Conservation (phyloP, 2,888 invertebrate genomes). For the Thelaira solivaga region DNA sequence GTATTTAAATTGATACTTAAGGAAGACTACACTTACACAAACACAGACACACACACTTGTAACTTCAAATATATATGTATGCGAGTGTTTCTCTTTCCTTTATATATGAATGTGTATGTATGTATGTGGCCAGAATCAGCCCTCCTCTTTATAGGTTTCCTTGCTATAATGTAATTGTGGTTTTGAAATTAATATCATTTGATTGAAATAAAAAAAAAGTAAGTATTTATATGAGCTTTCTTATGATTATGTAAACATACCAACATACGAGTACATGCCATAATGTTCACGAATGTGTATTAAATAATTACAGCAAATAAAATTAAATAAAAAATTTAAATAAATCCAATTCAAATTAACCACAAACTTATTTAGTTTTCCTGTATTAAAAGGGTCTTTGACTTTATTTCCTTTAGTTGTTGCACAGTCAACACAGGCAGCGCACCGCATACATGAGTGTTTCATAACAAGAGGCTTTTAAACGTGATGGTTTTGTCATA, state of each 20-base stretch:
- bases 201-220: slow-evolving; percentile 7
- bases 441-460: no score
- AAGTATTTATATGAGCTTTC: slow-evolving; percentile 33
- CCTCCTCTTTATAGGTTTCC: slow-evolving; percentile 56
- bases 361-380: slow-evolving; percentile 42
- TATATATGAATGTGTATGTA: background rate
- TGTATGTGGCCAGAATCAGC: slow-evolving; percentile 8
- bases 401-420: background rate
- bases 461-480: no score
- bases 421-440: background rate
- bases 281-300: background rate
- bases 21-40: slow-evolving; percentile 42
- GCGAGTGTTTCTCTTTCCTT: no score
- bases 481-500: no score
- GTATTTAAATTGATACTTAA: slow-evolving; percentile 51
- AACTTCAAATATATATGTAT: no score
- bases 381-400: slow-evolving; percentile 34
- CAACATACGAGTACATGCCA: background rate
- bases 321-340: background rate
- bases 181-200: slow-evolving; percentile 54
- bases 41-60: no score
- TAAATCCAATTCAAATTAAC: slow-evolving; percentile 46
- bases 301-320: slow-evolving; percentile 23
- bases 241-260: slow-evolving; percentile 7
- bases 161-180: slow-evolving; percentile 59